Base-by-base conservation (phyloP, 2,888 invertebrate species). In the Alloplasta piceator region DNA sequence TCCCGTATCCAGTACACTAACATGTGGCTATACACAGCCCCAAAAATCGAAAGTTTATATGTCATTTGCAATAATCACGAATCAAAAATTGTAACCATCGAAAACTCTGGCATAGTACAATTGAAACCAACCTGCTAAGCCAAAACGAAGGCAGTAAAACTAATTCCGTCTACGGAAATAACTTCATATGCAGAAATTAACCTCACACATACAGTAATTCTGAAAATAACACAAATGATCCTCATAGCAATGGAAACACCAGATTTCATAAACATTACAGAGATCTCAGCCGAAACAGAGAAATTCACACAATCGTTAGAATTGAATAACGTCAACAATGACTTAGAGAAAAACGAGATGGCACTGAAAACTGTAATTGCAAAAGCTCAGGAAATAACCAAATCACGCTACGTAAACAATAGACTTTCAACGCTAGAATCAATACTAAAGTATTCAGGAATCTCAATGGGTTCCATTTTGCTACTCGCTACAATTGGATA, bases 351-450 rank as follows among this genome's bases (percentile, higher is more conserved):
- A 16, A 50, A 70, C 14, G 70, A 48, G 1, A 14, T 70, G 7
- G 38, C 70, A 9, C 1, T 26, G 2, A 58, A 70, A 52, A 10
- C 52, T 6, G 43, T 60, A 1, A 56, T 70, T 4, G 48, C 46
- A n/a, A 58, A 58, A 5, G 70, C 26, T 1, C 12, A 43, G 5
- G 70, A 70, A 26, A 10, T 70, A 3, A 41, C 41, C 4, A 70
- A 70, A 48, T 7, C 46, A 7, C 58, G 48, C 6, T n/a, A 43
- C 41, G 38, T 43, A 10, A 14, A 16, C 10, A 39, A 36, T 6
- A 56, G 58, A 56, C 38, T 70, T n/a, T 56, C 39, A 52, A 9
- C 38, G 14, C 1, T 66, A 38, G 66, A 66, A 14, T 39, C 38
- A 7, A 52, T 39, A 12, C 5, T 66, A 0, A 66, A 39, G 7